Conservation (phyloP, 2,888 invertebrate species). For the Andrena bicolor region DNA sequence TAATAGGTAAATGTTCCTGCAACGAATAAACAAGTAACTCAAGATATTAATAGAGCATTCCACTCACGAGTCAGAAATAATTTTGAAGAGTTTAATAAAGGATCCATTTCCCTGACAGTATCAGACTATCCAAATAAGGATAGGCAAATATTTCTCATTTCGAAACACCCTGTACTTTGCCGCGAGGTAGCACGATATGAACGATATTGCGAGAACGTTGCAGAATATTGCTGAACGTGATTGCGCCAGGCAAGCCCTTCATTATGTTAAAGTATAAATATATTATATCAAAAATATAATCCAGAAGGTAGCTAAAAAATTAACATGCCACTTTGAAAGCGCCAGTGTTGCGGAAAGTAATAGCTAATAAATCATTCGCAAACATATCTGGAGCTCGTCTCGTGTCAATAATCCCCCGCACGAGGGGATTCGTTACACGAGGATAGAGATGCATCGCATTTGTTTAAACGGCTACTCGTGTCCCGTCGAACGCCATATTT, state of each 20-base stretch:
- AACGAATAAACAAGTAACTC: too few relatives aligned
- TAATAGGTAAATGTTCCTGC: too few relatives aligned
- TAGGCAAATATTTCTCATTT: not conserved
- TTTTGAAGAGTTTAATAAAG: not conserved
- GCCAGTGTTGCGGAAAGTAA: too few relatives aligned
- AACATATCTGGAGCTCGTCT: not conserved
- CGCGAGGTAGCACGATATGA: not conserved
- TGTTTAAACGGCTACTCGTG: not conserved
- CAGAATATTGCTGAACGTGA: not conserved
- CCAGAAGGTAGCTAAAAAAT: not conserved
- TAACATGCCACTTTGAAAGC: not conserved
- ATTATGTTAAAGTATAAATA: not conserved
- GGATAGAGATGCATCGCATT: not conserved
- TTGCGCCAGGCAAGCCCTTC: not conserved
- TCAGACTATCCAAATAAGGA: too few relatives aligned
- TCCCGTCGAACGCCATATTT: not conserved
- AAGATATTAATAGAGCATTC: too few relatives aligned
- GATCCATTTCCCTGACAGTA: not conserved
- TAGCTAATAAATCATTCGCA: too few relatives aligned
- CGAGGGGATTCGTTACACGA: not conserved
- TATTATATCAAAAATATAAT: not conserved
- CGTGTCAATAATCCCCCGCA: not conserved
- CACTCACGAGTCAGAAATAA: too few relatives aligned
- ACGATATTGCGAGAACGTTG: not conserved
- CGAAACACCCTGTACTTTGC: not conserved